phyloP scores from a whole-genome alignment of 2,797 vertebrate species.

The Hybognathus amarus region DNA sequence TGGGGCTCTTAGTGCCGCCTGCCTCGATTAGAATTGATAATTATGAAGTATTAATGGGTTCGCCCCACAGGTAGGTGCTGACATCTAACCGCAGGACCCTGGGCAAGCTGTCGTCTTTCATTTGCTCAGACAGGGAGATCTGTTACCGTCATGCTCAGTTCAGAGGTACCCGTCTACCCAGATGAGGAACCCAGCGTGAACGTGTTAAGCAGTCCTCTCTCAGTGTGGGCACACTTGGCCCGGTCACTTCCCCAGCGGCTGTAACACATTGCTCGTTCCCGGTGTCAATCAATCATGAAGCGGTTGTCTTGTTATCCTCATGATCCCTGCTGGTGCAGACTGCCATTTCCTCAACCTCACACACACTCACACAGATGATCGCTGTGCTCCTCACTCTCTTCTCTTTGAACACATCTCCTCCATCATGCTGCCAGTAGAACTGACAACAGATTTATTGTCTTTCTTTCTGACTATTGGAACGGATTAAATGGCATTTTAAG shows the following conservation, averaged over 20 bases:
- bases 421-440: slow-evolving; percentile 63
- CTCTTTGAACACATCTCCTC: slow-evolving; percentile 54
- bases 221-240: slow-evolving; percentile 11
- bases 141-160: slow-evolving; percentile 57
- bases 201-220: slow-evolving; percentile 21
- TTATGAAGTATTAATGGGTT: slow-evolving; percentile 72
- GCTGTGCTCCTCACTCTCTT: slow-evolving; percentile 3
- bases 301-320: slow-evolving; percentile 57
- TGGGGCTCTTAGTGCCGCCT: background rate
- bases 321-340: slow-evolving; percentile 62
- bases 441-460: slow-evolving; percentile 71
- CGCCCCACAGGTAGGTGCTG: slow-evolving; percentile 67
- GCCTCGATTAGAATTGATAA: slow-evolving; percentile 68
- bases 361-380: slow-evolving; percentile 10
- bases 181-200: slow-evolving; percentile 30
- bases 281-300: slow-evolving; percentile 58
- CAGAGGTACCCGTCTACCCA: slow-evolving; percentile 1
- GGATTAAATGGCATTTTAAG: slow-evolving; percentile 69
- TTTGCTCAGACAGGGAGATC: slow-evolving; percentile 62
- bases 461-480: slow-evolving; percentile 67
- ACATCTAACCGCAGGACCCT: slow-evolving; percentile 69
- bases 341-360: slow-evolving; percentile 58
- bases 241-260: slow-evolving; percentile 10
- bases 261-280: slow-evolving; percentile 20
- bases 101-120: slow-evolving; percentile 65